Evolutionary conservation across 2,797 vertebrate genomes (phyloP).

Genomic region (Pangasius djambal): DNA sequence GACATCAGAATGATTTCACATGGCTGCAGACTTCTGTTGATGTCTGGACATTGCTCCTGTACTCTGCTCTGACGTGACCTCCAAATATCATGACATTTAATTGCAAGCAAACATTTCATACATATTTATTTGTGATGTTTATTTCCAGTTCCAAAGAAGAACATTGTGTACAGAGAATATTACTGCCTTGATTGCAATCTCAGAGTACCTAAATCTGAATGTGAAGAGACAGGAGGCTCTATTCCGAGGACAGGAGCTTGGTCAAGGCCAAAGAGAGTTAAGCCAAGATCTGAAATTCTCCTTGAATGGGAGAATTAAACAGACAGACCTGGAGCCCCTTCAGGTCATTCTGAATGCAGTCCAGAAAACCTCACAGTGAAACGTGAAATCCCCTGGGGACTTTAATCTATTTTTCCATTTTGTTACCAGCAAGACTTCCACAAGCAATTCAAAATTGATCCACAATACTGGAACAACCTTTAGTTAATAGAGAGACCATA

Average conservation of each 20-base stretch:
- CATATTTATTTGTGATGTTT: slow-evolving; percentile 16
- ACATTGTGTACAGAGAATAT: not conserved
- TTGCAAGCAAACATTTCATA: slow-evolving; percentile 3
- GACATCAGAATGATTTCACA: not conserved
- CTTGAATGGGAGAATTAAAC: slow-evolving; percentile 4
- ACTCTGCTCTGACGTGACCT: not conserved
- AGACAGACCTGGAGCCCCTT: slow-evolving; percentile 21
- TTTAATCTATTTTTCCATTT: not conserved
- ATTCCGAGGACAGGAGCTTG: not conserved
- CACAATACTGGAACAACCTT: slow-evolving; percentile 1
- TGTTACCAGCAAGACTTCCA: not conserved
- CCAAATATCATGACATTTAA: slow-evolving; percentile 1
- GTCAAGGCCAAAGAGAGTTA: slow-evolving; percentile 3
- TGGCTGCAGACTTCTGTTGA: slow-evolving; percentile 15
- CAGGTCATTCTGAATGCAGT: slow-evolving; percentile 21
- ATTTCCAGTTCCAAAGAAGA: slow-evolving; percentile 5
- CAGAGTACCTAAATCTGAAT: not conserved
- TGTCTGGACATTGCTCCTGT: slow-evolving; percentile 10
- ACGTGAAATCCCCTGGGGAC: slow-evolving; percentile 14
- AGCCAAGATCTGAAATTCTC: slow-evolving; percentile 21
- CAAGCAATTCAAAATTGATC: not conserved
- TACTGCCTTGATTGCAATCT: not conserved
- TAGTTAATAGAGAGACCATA: slow-evolving; percentile 3
- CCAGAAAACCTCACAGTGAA: slow-evolving; percentile 20
- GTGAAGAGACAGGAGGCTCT: not conserved